phyloP scores from a whole-genome alignment of 2,797 vertebrate genomes.

The Melanotaenia nigrans region DNA sequence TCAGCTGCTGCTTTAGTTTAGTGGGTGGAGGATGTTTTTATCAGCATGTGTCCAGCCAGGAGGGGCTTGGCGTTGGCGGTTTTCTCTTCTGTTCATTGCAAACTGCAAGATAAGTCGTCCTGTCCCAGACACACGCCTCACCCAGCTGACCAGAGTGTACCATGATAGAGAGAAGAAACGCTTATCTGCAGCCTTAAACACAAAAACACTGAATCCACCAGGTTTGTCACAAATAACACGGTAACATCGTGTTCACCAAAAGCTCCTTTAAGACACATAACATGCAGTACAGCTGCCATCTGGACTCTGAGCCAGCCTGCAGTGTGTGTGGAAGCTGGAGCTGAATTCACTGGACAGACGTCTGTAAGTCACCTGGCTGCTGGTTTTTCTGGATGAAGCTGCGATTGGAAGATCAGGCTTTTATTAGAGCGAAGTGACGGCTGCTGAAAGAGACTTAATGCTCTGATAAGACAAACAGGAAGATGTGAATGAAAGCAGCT shows the following conservation, averaged over 20 bases:
- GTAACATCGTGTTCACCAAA: background rate
- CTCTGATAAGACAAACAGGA: no score
- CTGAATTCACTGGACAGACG: no score
- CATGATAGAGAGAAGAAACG: background rate
- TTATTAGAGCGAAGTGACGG: no score
- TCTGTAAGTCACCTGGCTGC: no score
- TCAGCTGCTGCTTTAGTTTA: constrained; percentile 26
- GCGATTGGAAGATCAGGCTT: no score
- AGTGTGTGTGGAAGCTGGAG: no score
- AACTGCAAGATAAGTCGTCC: constrained; percentile 30
- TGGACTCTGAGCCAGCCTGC: background rate
- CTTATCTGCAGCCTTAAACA: constrained; percentile 51
- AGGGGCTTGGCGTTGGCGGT: constrained; percentile 21
- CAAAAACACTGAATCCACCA: background rate
- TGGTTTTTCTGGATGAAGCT: no score
- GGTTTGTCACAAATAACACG: background rate
- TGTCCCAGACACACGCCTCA: constrained; percentile 30
- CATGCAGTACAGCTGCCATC: background rate
- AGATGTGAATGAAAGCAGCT: no score
- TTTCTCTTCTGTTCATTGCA: constrained; percentile 7
- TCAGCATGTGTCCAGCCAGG: constrained; percentile 37
- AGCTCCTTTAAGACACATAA: background rate
- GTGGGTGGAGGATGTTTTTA: constrained; percentile 39
- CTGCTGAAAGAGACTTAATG: no score
- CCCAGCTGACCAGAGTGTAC: constrained; percentile 54